A percentile compares a stretch with the other conserved stretches of the same genome.
phyloP scores from a whole-genome alignment of 2,888 invertebrate genomes.

The Copidosoma aretas region DNA sequence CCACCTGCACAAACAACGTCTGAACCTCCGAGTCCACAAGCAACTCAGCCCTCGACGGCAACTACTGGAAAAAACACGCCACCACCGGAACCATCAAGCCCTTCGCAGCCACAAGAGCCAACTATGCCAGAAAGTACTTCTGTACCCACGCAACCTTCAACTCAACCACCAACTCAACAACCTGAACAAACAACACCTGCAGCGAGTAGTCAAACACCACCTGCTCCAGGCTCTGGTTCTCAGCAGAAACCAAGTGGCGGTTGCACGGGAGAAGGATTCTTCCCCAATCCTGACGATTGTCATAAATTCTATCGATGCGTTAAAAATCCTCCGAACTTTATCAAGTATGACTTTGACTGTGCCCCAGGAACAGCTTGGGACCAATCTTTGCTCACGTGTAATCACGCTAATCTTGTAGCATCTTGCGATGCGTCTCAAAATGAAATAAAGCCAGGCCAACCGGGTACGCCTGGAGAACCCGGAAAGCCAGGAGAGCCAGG shows the following conservation, averaged over 20 bases:
- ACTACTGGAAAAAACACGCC: not conserved
- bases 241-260: constrained; percentile 2
- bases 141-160: constrained; percentile 1
- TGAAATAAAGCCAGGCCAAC: constrained; percentile 8
- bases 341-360: constrained; percentile 75
- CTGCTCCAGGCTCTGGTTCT: not conserved
- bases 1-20: not conserved
- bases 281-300: constrained; percentile 73
- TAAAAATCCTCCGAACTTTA: constrained; percentile 63
- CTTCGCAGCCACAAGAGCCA: not conserved
- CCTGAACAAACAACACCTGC: not conserved
- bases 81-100: not conserved
- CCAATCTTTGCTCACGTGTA: constrained; percentile 72
- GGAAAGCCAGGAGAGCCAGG: not conserved
- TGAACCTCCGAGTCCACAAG: not conserved
- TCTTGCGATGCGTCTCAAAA: constrained; percentile 45
- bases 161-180: not conserved
- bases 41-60: constrained; percentile 10
- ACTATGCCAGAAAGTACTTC: no score
- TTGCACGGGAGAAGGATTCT: constrained; percentile 75
- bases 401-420: constrained; percentile 64
- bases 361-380: constrained; percentile 82
- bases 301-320: constrained; percentile 81
- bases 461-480: not conserved
- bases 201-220: not conserved